Base-by-base conservation (phyloP, 2,888 invertebrate species). In the Diplolepis rosae region DNA sequence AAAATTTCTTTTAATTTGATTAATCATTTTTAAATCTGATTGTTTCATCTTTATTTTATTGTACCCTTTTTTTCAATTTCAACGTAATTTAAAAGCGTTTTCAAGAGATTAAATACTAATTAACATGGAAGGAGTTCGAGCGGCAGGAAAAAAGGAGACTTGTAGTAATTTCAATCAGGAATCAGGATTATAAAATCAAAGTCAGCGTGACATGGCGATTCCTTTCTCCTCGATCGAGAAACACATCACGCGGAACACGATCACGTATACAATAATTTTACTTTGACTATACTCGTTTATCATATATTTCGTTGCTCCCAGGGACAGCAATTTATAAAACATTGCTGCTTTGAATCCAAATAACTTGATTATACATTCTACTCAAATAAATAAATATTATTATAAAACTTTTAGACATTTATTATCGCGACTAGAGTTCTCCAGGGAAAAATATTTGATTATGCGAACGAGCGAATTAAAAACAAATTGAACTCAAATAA, bases 161-260 rank as follows among this genome's bases (percentile, higher is more conserved):
- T 48, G 48, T 22, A 24, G 39, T 24, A 42, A 61, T 61, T 61
- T 61, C 27, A 27, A 39, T 35, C 35, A 39, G 39, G 61, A 61
- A 42, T 61, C 61, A n/a, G 61, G 61, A 61, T 39, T 61, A 73
- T 70, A 69, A 69, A 68, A 70, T 66, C 66, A 54, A 50, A 68
- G 70, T 74, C 74, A 70, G 70, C 74, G 66, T 72, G 72, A 74
- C 74, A 66, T 50, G 39, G 56, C 69, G 28, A 50, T 65, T 66
- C 11, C 65, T 68, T 67, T 70, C 70, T 71, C 65, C 39, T 61
- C 61, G 61, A 61, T 61, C 61, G 61, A 61, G 61, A 61, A 61
- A 61, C 61, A 61, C 39, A 61, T 61, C 61, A 61, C 56, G 56
- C 56, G 35, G 35, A 39, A 61, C 56, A 61, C 15, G 61, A 61